Evolutionary conservation across 2,797 vertebrate genomes (phyloP), one percentile per base, ranked within the genome.

Genomic region (Falco berigora): DNA sequence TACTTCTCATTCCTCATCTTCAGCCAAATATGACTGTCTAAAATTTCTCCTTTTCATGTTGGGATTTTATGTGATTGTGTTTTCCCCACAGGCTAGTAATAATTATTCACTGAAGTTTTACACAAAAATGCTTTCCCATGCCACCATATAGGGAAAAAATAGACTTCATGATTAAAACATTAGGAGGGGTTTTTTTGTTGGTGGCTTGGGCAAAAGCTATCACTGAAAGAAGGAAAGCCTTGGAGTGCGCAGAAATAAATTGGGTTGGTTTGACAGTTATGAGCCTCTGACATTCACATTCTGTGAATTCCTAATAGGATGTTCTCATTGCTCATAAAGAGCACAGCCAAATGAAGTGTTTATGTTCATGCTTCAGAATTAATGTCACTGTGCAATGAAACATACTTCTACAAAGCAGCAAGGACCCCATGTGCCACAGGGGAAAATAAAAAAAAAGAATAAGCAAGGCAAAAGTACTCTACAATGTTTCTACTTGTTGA

Each of bases 201-300:
- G 63, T 91, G 88, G 95, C 96, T 95, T 82, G 74, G 90, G 90
- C 75, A 93, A 95, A 95, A 94, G 83, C 94, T 96, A 93, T 95
- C 96, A 95, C 46, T 53, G 75, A 87, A 93, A 92, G 83, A 87
- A 87, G 93, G 74, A 94, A 96, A 96, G 90, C 84, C 90, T 88
- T 92, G 67, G 86, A 89, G 88, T 55, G 71, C 75, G 96, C 86
- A 94, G 88, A 96, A 95, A 96, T 91, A 97, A 96, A 96, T 64
- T 92, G 74, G 88, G 90, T 92, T 96, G 96, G 95, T 93, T 79
- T 97, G 96, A 95, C 94, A 96, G 96, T 96, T 95, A 93, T 58
- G 68, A 95, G 93, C 42, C 71, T 95, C 86, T 96, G 96, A 95
- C 96, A 97, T 95, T 97, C 95, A 92, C 83, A 88, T 96, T 89